A percentile compares a stretch with the other conserved stretches of the same genome.
Evolutionary conservation across 1,140 invertebrate species (phyloP).

Genomic region (Neoseiulus cucumeris): DNA sequence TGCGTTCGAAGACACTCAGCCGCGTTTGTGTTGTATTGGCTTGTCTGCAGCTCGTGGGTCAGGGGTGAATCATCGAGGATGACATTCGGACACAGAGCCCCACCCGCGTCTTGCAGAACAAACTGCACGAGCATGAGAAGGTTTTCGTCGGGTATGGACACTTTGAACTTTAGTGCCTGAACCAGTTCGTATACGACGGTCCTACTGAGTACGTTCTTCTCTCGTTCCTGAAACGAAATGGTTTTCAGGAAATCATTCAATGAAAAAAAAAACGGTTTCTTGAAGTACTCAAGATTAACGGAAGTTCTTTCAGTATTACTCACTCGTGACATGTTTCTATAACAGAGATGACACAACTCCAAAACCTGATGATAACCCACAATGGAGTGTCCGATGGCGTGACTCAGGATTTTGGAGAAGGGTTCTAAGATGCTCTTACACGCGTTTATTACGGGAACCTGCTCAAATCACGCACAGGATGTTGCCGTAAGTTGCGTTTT

Average conservation of each 20-base stretch:
- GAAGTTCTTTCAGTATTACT: slow-evolving; percentile 17
- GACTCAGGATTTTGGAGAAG: slow-evolving; percentile 83
- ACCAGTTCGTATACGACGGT: slow-evolving; percentile 80
- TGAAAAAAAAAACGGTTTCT: slow-evolving; percentile 13
- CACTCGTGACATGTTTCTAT: slow-evolving; percentile 57
- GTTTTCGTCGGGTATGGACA: slow-evolving; percentile 76
- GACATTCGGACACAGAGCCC: slow-evolving; percentile 43
- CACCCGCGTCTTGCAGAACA: slow-evolving; percentile 49
- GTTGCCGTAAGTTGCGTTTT: background rate
- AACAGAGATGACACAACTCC: slow-evolving; percentile 72
- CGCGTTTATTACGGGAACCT: slow-evolving; percentile 11
- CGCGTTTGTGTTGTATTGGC: slow-evolving; percentile 46
- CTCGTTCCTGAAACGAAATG: slow-evolving; percentile 47
- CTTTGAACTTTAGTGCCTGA: slow-evolving; percentile 86
- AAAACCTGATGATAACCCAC: slow-evolving; percentile 61
- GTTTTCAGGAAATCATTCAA: background rate
- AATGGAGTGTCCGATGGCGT: slow-evolving; percentile 65
- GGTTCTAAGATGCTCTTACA: slow-evolving; percentile 56
- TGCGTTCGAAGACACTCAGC: slow-evolving; percentile 80
- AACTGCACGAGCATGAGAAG: slow-evolving; percentile 68
- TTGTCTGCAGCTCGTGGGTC: slow-evolving; percentile 11
- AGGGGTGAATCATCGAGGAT: slow-evolving; percentile 32
- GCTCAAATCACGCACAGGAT: background rate
- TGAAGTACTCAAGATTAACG: no score
- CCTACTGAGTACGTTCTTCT: slow-evolving; percentile 71